Evolutionary conservation across 2,888 invertebrate species (phyloP), one percentile per base, ranked within the genome.

Genomic region (Leucania comma): DNA sequence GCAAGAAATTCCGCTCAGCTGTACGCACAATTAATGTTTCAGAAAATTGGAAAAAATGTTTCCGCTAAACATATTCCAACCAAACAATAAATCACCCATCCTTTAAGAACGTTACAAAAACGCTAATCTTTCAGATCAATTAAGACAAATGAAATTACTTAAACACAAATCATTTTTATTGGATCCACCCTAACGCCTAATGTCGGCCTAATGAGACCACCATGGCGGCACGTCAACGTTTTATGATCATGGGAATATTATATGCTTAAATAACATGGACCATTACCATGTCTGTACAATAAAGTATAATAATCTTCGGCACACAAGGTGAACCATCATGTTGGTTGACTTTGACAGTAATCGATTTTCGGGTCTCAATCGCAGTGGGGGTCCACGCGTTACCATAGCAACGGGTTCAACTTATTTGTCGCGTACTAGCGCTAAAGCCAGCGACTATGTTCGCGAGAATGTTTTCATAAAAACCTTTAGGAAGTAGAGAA

Each of bases 101-200:
- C 56, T 61, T 69, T 17, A 4, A 5, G n/a, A 42, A 14, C 20
- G 10, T 4, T 1, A 72, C 48, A 72, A 82, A 84, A 84, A 80
- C 51, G n/a, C 54, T 80, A 82, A 82, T 80, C 70, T 65, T 61
- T 74, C 32, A 12, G 65, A 63, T 73, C 72, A 77, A 75, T 82
- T 77, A 77, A 60, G 68, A 60, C 56, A 66, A 84, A 84, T 76
- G 54, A 53, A 82, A 83, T 83, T 75, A 82, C 71, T 68, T 48
- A 38, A 68, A 60, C 67, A 59, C 50, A 80, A 84, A 84, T 83
- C 71, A 80, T 82, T 68, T 76, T 79, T 74, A 79, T 70, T 68
- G 54, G 61, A 66, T 48, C 59, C 64, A 67, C 69, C 71, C 71
- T 35, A 63, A 32, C 57, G 22, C 32, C 48, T 78, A 78, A 81